Evolutionary conservation across 1,140 invertebrate genomes (phyloP).

Genomic region (Dendroctonus valens): DNA sequence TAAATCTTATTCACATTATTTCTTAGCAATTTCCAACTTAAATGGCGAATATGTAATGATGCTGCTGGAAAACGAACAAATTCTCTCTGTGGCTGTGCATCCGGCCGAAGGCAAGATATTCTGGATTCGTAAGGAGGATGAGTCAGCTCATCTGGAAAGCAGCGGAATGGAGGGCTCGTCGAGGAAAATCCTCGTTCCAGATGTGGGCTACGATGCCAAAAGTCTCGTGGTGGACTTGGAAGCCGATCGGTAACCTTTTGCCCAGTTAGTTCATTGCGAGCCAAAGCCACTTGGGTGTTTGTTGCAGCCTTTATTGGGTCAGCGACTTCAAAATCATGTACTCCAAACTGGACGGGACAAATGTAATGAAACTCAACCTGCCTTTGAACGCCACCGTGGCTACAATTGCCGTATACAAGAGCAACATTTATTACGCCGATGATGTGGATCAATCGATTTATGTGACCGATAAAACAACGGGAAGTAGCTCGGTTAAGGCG

Average conservation of each 20-base stretch:
- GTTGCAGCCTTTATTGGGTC: conserved; percentile 69
- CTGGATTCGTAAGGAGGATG: conserved; percentile 45
- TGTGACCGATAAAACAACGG: conserved; percentile 56
- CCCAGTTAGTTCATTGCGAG: not conserved
- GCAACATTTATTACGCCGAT: conserved; percentile 58
- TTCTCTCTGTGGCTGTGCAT: conserved; percentile 63
- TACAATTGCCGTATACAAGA: conserved; percentile 61
- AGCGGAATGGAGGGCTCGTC: conserved; percentile 67
- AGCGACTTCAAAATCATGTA: conserved; percentile 64
- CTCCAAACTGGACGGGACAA: conserved; percentile 57
- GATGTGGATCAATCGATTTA: conserved; percentile 56
- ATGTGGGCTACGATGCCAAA: conserved; percentile 38
- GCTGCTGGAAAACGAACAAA: conserved; percentile 44
- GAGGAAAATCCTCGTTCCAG: conserved; percentile 52
- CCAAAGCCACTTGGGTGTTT: not conserved
- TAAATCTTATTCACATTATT: too few relatives aligned
- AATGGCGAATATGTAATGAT: conserved; percentile 69
- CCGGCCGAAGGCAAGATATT: conserved; percentile 57
- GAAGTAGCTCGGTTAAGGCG: conserved; percentile 38
- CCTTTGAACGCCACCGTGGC: conserved; percentile 48
- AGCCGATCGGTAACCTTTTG: conserved; percentile 40
- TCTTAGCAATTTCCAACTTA: conserved; percentile 61
- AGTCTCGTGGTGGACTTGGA: conserved; percentile 60
- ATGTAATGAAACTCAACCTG: conserved; percentile 49
- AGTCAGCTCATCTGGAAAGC: conserved; percentile 54